A percentile compares a stretch with the other conserved stretches of the same genome.
Conservation (phyloP, 2,888 invertebrate genomes). For the Parnassius orleans region DNA sequence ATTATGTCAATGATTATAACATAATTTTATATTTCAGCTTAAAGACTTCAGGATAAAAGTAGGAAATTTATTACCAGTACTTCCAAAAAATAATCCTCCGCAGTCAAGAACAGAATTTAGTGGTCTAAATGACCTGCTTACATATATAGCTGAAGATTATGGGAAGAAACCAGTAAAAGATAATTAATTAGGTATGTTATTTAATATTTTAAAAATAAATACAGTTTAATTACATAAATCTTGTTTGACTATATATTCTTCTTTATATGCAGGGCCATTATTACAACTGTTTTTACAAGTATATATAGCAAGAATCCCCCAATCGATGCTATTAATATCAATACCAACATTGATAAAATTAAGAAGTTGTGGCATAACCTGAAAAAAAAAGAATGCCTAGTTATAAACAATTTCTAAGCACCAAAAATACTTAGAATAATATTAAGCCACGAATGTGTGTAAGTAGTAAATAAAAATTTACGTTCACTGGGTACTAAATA, state of each 20-base stretch:
- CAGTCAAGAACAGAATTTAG: slow-evolving; percentile 93
- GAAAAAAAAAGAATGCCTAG: slow-evolving; percentile 36
- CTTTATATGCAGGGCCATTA: slow-evolving; percentile 83
- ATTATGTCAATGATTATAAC: neutral
- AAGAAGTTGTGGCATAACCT: slow-evolving; percentile 92
- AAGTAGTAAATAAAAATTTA: too few relatives aligned
- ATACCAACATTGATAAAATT: slow-evolving; percentile 84
- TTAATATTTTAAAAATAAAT: slow-evolving; percentile 24
- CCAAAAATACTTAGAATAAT: too few relatives aligned
- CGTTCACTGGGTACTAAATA: too few relatives aligned
- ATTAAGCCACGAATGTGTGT: too few relatives aligned
- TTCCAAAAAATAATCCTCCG: slow-evolving; percentile 89
- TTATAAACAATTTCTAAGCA: too few relatives aligned
- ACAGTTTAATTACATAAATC: slow-evolving; percentile 79
- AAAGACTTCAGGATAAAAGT: slow-evolving; percentile 91
- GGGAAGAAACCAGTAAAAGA: slow-evolving; percentile 55
- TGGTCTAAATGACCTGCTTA: slow-evolving; percentile 90
- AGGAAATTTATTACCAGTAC: slow-evolving; percentile 87
- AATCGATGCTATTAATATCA: slow-evolving; percentile 86
- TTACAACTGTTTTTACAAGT: slow-evolving; percentile 91
- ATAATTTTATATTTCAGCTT: slow-evolving; percentile 76
- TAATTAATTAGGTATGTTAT: slow-evolving; percentile 23
- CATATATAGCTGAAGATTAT: slow-evolving; percentile 85
- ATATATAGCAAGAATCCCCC: slow-evolving; percentile 93
- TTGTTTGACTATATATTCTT: slow-evolving; percentile 92